A percentile compares a stretch with the other conserved stretches of the same genome.
These are phyloP conservation scores for Drosophila anomelani DNA, from an alignment of 2,888 invertebrate genomes.

Conservation along the genomic window DNA sequence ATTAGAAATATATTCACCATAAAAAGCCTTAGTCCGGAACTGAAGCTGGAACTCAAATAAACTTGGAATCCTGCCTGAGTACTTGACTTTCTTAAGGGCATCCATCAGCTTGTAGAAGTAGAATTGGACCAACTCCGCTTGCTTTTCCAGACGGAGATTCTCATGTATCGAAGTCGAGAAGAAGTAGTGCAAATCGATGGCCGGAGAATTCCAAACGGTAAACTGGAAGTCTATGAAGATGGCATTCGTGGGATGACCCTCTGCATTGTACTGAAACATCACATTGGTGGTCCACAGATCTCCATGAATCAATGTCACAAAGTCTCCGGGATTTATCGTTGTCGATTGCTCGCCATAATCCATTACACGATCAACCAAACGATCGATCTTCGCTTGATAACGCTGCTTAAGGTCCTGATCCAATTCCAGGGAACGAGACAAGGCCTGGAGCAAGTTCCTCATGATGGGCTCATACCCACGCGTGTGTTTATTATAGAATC, in stretches of 20 bases:
- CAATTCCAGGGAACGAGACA: conserved; percentile 53
- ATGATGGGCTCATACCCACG: conserved; percentile 55
- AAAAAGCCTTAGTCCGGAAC: conserved; percentile 52
- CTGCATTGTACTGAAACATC: conserved; percentile 71
- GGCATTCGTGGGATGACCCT: conserved; percentile 58
- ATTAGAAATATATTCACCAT: conserved; percentile 30
- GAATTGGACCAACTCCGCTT: conserved; percentile 73
- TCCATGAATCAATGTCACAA: conserved; percentile 75
- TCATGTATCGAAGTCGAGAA: conserved; percentile 74
- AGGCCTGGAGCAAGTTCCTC: conserved; percentile 57
- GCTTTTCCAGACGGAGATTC: conserved; percentile 59
- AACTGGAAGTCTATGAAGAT: conserved; percentile 81
- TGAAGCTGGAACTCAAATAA: conserved; percentile 68
- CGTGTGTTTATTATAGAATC: conserved; percentile 74
- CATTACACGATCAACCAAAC: conserved; percentile 66
- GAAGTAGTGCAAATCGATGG: conserved; percentile 79
- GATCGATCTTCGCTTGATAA: conserved; percentile 68
- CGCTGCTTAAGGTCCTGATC: conserved; percentile 50
- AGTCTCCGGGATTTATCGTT: conserved; percentile 49
- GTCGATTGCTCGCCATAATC: conserved; percentile 71
- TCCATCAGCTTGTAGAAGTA: conserved; percentile 67
- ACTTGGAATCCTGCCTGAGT: conserved; percentile 62
- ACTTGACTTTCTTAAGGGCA: conserved; percentile 57
- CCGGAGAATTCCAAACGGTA: conserved; percentile 76
- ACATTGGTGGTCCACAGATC: conserved; percentile 80